Base-by-base conservation (phyloP, 2,797 vertebrate species). In the Acanthis flammea region DNA sequence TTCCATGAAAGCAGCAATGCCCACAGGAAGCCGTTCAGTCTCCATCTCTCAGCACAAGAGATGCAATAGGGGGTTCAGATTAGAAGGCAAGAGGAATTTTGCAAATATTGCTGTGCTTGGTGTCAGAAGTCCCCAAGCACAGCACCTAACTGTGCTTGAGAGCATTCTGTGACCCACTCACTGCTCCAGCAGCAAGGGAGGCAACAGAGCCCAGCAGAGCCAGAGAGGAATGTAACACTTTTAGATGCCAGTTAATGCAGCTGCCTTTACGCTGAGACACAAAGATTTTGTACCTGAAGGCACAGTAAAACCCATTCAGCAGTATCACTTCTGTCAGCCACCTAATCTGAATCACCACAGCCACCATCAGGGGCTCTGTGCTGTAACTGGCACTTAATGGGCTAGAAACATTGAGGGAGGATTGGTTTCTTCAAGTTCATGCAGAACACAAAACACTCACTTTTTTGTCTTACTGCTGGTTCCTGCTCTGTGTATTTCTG, bases 251-350 rank as follows among this genome's bases (percentile, higher is more conserved):
- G 76, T 92, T 93, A 63, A 88, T 39, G 78, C 35, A 70, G 10
- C 47, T 84, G 44, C 17, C 35, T 92, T 77, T 80, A 67, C 57
- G 91, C 58, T 73, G 44, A 94, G 70, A 62, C 41, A 62, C 18
- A 81, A 68, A 41, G 41, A 12, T 37, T 92, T 96, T 87, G 60
- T 16, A 96, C 84, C 91, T 95, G 87, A 77, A 90, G 87, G 76
- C 61, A 44, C 44, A 57, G 31, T 72, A 79, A 93, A 95, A 79
- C 25, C 17, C 37, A 27, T n/a, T 71, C 63, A 71, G 41, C 10
- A 42, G 19, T 44, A 53, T 54, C 0, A 0, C 18, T 57, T 19
- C 63, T 86, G 39, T 90, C 88, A 84, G 55, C 84, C 92, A 65
- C 57, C 54, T 80, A 60, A 48, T 55, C 50, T 63, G 94, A 88